Percentiles rank a stretch among this genome's conserved stretches.
phyloP scores from a whole-genome alignment of 2,888 invertebrate species.

The Cheilosia impressa region DNA sequence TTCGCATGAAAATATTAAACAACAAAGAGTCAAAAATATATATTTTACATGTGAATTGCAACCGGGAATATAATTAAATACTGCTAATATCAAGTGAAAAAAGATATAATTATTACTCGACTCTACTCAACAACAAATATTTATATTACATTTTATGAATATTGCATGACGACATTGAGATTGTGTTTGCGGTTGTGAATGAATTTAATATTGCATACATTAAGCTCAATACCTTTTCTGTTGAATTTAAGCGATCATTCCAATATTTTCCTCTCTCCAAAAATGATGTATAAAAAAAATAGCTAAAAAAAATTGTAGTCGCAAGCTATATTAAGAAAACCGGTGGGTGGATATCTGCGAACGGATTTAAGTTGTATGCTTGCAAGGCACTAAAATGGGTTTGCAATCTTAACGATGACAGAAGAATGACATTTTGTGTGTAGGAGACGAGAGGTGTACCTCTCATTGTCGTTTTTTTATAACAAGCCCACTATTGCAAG shows the following conservation, averaged over 20 bases:
- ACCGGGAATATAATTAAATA: not conserved
- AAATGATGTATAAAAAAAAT: slow-evolving; percentile 27
- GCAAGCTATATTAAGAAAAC: slow-evolving; percentile 59
- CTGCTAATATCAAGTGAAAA: slow-evolving; percentile 12
- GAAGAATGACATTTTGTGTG: slow-evolving; percentile 50
- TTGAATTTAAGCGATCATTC: slow-evolving; percentile 21
- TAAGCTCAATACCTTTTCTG: slow-evolving; percentile 16
- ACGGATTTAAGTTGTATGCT: slow-evolving; percentile 37
- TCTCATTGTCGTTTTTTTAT: slow-evolving; percentile 14
- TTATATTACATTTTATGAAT: slow-evolving; percentile 27
- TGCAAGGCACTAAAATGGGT: slow-evolving; percentile 49
- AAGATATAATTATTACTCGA: slow-evolving; percentile 1
- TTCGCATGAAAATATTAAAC: not conserved
- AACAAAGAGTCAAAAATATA: not conserved
- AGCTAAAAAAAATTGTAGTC: slow-evolving; percentile 12
- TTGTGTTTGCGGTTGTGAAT: slow-evolving; percentile 51
- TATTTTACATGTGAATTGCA: not conserved
- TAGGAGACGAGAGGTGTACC: slow-evolving; percentile 51
- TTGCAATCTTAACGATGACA: slow-evolving; percentile 66
- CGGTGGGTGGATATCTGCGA: slow-evolving; percentile 62
- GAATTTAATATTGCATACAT: slow-evolving; percentile 36
- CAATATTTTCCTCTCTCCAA: slow-evolving; percentile 13
- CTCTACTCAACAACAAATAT: slow-evolving; percentile 4
- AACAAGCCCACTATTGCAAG: slow-evolving; percentile 10
- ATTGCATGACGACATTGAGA: slow-evolving; percentile 65